phyloP scores from a whole-genome alignment of 1,140 invertebrate genomes.

The Bombus difficillimus region DNA sequence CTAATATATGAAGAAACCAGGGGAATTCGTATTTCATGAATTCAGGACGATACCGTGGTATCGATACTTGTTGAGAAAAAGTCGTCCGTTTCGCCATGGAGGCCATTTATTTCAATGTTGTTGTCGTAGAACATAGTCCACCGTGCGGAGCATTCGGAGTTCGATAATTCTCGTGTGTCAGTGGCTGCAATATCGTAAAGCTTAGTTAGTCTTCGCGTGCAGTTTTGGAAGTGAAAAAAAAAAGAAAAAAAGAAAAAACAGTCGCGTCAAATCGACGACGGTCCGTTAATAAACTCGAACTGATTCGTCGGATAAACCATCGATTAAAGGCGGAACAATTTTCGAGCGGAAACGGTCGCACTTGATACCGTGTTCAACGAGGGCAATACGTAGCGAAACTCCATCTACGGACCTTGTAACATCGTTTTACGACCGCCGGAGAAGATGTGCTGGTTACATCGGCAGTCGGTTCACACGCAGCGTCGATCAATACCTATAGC shows the following conservation, averaged over 20 bases:
- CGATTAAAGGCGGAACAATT: background rate
- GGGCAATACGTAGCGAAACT: background rate
- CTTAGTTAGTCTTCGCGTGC: too few species aligned
- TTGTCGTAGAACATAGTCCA: background rate
- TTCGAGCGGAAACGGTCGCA: background rate
- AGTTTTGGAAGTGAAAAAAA: background rate
- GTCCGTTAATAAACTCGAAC: background rate
- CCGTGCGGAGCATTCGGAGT: background rate
- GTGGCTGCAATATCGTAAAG: background rate
- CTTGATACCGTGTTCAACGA: background rate
- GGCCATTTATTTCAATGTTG: background rate
- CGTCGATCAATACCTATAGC: background rate
- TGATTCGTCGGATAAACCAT: background rate
- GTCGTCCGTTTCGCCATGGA: background rate
- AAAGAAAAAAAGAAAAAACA: too few species aligned
- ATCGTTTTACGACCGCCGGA: background rate
- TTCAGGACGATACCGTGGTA: background rate
- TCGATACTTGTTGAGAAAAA: background rate
- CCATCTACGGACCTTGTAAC: background rate
- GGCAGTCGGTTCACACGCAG: conserved; percentile 2
- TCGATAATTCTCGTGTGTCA: background rate
- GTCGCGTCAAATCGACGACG: background rate
- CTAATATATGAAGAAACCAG: background rate
- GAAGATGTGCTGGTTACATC: background rate
- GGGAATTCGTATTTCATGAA: background rate